Evolutionary conservation across 2,888 invertebrate species (phyloP), one percentile per base, ranked within the genome.

Genomic region (Tribolium freemani): DNA sequence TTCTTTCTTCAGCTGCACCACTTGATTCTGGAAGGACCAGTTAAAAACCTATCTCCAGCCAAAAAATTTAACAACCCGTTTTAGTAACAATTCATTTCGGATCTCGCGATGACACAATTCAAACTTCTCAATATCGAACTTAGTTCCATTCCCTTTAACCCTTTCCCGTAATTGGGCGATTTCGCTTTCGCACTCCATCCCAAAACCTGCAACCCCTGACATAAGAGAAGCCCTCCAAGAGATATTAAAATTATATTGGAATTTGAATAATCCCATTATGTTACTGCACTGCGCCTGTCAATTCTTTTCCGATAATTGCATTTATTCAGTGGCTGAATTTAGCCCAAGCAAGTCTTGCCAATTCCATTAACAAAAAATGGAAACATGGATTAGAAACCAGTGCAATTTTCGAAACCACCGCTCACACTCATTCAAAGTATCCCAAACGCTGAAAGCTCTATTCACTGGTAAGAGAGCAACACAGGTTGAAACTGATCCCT

Each of bases 341-440:
- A 53, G 11, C 60, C 20, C 44, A 5, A 11, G 38, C 26, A 56
- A 56, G 30, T 11, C 9, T 38, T 30, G n/a, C 1, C 13, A 56
- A 56, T 9, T 6, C 31, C 4, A n/a, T 26, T 38, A 9, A 57
- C 5, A 69, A 54, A 76, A 9, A 31, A 80, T 79, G 80, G 77
- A 76, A 46, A 58, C 75, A 48, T 81, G 81, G 81, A 51, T 81
- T 5, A 80, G 73, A 76, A 78, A 68, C 60, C 79, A 78, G 69
- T 80, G 75, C 71, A 77, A 74, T 56, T 76, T 26, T 26, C 26
- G 5, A 3, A 26, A 26, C 26, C 5, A 79, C 44, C 73, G 77
- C 58, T 72, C 77, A 6, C 75, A 77, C 46, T 71, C 77, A 3
- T 71, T 77, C 44, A 77, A 74, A 66, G 46, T 78, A 31, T 69